Percentiles rank a stretch among this genome's conserved stretches.
Evolutionary conservation across 2,888 invertebrate species (phyloP).

Genomic region (Temnothorax unifasciatus): DNA sequence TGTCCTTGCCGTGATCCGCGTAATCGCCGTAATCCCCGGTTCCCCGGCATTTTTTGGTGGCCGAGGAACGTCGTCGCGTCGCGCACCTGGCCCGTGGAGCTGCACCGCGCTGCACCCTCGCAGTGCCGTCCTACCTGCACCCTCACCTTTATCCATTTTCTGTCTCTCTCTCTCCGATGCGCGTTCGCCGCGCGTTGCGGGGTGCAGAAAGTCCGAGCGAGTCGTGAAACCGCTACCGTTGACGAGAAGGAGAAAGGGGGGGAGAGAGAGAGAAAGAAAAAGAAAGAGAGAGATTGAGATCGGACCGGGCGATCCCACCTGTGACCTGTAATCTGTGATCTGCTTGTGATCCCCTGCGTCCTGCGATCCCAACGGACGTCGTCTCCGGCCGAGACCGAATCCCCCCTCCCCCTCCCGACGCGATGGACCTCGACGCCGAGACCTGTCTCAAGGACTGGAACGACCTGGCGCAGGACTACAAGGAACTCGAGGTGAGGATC

Average conservation of each 20-base stretch:
- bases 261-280: neutral
- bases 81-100: neutral
- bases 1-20: too few relatives aligned
- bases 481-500: slow-evolving; percentile 91
- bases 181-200: neutral
- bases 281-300: neutral
- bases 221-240: too few relatives aligned
- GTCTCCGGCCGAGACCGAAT: neutral
- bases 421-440: slow-evolving; percentile 88
- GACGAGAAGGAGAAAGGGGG: neutral
- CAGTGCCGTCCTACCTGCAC: neutral
- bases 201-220: neutral
- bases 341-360: neutral
- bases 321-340: neutral
- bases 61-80: slow-evolving; percentile 4
- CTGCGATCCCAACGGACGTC: slow-evolving; percentile 14
- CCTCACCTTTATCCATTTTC: too few relatives aligned
- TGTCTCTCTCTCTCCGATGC: neutral
- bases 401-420: neutral
- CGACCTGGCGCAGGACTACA: slow-evolving; percentile 92
- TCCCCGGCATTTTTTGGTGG: too few relatives aligned
- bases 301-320: neutral
- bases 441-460: slow-evolving; percentile 92
- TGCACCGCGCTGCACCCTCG: neutral
- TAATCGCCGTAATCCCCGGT: too few relatives aligned